Conservation (phyloP, 2,797 vertebrate species). For the Pygocentrus nattereri region DNA sequence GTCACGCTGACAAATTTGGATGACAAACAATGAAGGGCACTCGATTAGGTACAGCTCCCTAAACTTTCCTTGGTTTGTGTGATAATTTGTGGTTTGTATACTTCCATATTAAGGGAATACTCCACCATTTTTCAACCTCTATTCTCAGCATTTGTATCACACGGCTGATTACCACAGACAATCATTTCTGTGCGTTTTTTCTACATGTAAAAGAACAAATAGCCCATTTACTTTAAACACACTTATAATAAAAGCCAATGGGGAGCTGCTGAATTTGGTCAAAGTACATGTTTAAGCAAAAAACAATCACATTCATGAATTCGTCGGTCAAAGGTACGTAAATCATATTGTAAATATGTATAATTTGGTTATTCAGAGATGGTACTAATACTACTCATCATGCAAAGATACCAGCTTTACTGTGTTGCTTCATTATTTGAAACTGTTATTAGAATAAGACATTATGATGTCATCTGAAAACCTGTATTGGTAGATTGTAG, state of each 20-base stretch:
- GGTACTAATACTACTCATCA: neutral
- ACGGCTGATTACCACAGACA: neutral
- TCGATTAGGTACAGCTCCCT: neutral
- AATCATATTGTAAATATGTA: neutral
- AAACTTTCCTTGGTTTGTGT: neutral
- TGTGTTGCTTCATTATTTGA: no score
- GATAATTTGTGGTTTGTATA: no score
- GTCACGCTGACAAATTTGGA: neutral
- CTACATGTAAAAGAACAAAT: neutral
- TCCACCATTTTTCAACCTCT: neutral
- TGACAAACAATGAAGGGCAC: neutral
- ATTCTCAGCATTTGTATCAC: neutral
- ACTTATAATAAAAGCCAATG: neutral
- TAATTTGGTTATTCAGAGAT: neutral
- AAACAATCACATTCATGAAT: no score
- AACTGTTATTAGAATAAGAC: no score
- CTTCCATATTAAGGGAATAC: neutral
- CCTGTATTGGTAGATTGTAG: no score
- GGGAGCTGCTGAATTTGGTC: neutral
- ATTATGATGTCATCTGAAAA: no score
- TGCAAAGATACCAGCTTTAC: no score
- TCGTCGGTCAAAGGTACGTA: no score
- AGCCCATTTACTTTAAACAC: neutral
- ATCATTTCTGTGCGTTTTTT: neutral
- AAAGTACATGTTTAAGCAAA: no score